These are phyloP conservation scores for Saxidomus purpurata DNA, from an alignment of 1,140 invertebrate species.

Conservation along the genomic window DNA sequence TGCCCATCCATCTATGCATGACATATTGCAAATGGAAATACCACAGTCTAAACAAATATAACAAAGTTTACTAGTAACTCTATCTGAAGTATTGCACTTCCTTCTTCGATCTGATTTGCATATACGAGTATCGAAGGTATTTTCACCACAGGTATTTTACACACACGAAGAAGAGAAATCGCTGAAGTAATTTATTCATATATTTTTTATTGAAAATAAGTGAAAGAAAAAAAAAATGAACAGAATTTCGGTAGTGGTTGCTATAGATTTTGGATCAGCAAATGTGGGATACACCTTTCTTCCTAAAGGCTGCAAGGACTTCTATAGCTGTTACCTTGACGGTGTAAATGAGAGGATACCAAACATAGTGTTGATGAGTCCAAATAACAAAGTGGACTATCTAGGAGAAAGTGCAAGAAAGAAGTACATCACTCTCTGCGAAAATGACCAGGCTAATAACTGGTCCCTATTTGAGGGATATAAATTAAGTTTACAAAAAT, in stretches of 20 bases:
- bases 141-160: no score
- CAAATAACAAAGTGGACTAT: neutral
- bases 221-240: neutral
- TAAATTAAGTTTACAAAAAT: neutral
- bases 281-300: neutral
- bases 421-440: neutral
- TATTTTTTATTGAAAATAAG: no score
- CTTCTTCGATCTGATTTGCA: no score
- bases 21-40: no score
- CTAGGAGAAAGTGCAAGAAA: neutral
- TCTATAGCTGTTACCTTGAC: neutral
- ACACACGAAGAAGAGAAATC: no score
- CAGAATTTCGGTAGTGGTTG: neutral
- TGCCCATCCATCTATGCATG: no score
- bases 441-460: neutral
- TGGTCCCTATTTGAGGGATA: constrained; percentile 8
- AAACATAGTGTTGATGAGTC: neutral
- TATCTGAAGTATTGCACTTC: no score
- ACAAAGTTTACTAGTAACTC: no score
- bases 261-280: neutral
- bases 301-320: neutral
- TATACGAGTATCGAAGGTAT: no score
- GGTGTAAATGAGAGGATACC: neutral
- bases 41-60: no score
- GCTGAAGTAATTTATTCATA: no score